Conservation (phyloP, 2,797 vertebrate genomes). For the Dermochelys coriacea region DNA sequence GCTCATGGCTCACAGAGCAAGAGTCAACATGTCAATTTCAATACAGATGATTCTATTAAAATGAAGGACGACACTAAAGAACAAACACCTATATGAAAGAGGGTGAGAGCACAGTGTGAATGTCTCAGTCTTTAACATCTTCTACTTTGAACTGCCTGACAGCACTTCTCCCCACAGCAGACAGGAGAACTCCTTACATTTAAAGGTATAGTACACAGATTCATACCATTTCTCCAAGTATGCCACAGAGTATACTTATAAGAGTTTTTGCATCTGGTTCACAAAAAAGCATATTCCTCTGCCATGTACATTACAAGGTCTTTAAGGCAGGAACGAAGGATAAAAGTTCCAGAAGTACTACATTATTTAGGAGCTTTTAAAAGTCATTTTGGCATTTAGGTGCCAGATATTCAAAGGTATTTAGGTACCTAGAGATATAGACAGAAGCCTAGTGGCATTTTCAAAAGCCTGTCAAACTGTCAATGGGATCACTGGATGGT, state of each 20-base stretch:
- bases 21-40: conserved; percentile 15
- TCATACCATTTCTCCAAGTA: background rate
- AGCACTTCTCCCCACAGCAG: background rate
- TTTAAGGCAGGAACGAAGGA: background rate
- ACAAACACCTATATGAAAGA: background rate
- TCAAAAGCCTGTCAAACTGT: too few species aligned
- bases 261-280: conserved; percentile 12
- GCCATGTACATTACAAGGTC: background rate
- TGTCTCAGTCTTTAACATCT: background rate
- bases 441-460: background rate
- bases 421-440: background rate
- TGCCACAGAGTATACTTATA: background rate
- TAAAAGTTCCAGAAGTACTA: background rate
- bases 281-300: background rate
- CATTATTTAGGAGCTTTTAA: background rate
- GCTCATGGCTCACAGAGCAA: background rate
- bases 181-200: background rate
- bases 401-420: background rate
- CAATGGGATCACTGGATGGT: too few species aligned
- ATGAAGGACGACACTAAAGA: background rate
- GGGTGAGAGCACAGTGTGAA: background rate
- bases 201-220: background rate
- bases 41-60: conserved; percentile 15
- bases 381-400: too few species aligned
- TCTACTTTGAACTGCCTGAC: background rate